A percentile compares a stretch with the other conserved stretches of the same genome.
Conservation (phyloP, 2,888 invertebrate species). For the Chrysomela aeneicollis region DNA sequence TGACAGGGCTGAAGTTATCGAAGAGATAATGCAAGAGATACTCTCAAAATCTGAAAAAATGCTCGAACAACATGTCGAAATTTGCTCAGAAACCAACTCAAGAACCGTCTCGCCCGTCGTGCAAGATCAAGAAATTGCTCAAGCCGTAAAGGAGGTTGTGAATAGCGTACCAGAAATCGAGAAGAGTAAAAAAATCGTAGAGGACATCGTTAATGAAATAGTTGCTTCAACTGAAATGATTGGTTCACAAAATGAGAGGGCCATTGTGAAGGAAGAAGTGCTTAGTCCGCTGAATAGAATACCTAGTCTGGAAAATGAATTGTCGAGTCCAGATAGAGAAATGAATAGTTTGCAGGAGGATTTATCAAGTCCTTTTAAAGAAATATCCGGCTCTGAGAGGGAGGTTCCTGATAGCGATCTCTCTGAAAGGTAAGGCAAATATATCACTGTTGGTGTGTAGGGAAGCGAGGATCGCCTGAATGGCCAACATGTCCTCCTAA, state of each 20-base stretch:
- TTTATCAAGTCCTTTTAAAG: constrained; percentile 28
- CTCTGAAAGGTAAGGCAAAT: constrained; percentile 64
- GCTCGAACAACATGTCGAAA: constrained; percentile 57
- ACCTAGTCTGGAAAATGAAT: constrained; percentile 6
- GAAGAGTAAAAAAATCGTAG: constrained; percentile 20
- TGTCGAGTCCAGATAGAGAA: constrained; percentile 41
- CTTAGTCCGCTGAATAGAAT: neutral
- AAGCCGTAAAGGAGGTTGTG: constrained; percentile 65
- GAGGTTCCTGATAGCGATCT: constrained; percentile 73
- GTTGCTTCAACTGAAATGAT: constrained; percentile 8
- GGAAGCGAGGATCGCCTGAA: too few relatives aligned
- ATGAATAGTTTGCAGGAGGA: constrained; percentile 19
- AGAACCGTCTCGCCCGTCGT: constrained; percentile 59
- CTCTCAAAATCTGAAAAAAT: constrained; percentile 64
- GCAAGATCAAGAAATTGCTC: constrained; percentile 65
- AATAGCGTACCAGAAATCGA: constrained; percentile 48
- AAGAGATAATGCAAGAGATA: constrained; percentile 65
- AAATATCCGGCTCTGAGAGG: constrained; percentile 63
- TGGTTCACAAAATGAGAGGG: neutral
- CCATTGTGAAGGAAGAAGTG: constrained; percentile 3
- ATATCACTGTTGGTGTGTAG: too few relatives aligned
- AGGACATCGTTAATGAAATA: constrained; percentile 18
- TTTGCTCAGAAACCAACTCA: constrained; percentile 36
- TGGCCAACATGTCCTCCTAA: too few relatives aligned
- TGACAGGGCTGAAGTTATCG: constrained; percentile 61